Evolutionary conservation across 2,797 vertebrate genomes (phyloP), one percentile per base, ranked within the genome.

Genomic region (Diceros bicornis): DNA sequence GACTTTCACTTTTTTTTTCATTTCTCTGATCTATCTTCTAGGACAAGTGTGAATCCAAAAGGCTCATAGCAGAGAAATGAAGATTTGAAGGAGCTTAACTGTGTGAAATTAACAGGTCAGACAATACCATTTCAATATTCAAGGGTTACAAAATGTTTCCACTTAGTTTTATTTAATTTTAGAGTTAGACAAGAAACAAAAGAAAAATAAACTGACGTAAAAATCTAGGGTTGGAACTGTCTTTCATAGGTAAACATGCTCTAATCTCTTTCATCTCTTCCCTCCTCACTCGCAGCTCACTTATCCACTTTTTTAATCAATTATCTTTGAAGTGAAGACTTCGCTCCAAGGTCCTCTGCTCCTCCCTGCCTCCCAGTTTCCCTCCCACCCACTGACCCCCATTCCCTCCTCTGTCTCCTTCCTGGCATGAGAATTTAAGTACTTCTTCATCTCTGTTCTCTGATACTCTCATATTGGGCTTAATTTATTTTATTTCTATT

Each of bases 141-240:
- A 91, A 74, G 57, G n/a, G 47, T 90, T 89, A 62, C 5, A 57
- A 32, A 96, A 91, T 77, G 34, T 47, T 93, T 95, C 52, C 57
- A 75, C 21, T 94, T 71, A 23, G 29, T 89, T 94, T 83, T 75
- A 59, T 94, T 83, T 75, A 59, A 91, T 93, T 91, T 96, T 94
- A 91, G 34, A 95, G 69, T 75, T 82, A 87, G 92, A 89, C 16
- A 75, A 64, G 68, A 68, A 94, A 79, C 27, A 77, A 52, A 74
- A 81, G 52, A 20, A 94, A 88, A 92, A 74, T 25, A 91, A 59
- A 3, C 29, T 62, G 16, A 79, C 64, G 61, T 6, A 69, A 55
- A 93, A 89, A 86, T 47, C 12, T 71, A 57, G 66, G 47, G n/a
- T 34, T 96, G 29, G 37, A 72, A 57, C 32, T 69, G 32, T 78